A percentile compares a stretch with the other conserved stretches of the same genome.
These are phyloP conservation scores for Macroramphosus scolopax DNA, from an alignment of 2,797 vertebrate genomes.

Conservation along the genomic window DNA sequence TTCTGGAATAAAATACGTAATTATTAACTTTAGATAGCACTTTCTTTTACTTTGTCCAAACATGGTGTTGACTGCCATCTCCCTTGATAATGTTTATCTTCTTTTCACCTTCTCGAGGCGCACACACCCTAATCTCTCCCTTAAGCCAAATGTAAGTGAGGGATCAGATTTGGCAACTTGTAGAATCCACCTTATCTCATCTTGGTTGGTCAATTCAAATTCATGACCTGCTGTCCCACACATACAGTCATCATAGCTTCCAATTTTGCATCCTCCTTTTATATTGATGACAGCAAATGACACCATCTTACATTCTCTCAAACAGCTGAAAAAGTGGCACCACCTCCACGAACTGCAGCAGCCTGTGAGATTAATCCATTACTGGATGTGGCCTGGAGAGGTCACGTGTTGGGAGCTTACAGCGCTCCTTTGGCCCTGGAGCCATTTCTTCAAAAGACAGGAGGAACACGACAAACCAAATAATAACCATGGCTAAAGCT, in stretches of 20 bases:
- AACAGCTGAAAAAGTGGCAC: no score
- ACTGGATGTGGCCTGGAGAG: slow-evolving; percentile 12
- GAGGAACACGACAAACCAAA: no score
- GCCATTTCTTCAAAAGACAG: slow-evolving; percentile 25
- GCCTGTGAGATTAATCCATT: slow-evolving; percentile 54
- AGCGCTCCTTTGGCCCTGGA: slow-evolving; percentile 14
- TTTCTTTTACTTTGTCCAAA: no score
- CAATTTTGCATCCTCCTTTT: no score
- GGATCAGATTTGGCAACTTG: slow-evolving; percentile 29
- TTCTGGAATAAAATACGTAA: no score
- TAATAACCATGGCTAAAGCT: no score
- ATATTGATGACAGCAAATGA: no score
- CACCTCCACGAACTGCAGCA: slow-evolving; percentile 6
- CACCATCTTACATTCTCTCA: no score
- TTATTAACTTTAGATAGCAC: no score
- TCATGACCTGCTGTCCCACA: background rate
- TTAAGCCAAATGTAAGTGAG: slow-evolving; percentile 35
- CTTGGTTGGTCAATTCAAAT: no score
- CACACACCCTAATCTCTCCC: slow-evolving; percentile 26
- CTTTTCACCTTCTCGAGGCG: slow-evolving; percentile 28
- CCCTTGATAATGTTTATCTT: slow-evolving; percentile 15
- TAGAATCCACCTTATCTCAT: slow-evolving; percentile 7
- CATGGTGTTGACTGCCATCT: background rate
- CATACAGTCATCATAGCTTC: background rate
- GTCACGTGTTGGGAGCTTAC: slow-evolving; percentile 53